Percentiles rank a stretch among this genome's conserved stretches.
Conservation (phyloP, 2,797 vertebrate genomes). For the Columba guinea region DNA sequence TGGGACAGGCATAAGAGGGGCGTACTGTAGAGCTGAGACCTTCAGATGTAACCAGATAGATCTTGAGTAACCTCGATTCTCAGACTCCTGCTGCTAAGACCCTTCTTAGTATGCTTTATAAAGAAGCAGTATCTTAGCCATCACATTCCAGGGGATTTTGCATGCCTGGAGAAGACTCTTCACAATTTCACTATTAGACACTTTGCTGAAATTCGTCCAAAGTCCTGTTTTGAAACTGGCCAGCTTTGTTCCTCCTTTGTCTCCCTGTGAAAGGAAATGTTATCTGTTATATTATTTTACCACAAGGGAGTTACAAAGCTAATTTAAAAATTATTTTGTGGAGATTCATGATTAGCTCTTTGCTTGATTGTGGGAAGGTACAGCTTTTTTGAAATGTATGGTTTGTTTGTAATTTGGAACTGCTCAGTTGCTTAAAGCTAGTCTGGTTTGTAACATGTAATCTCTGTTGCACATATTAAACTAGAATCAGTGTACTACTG, state of each 20-base stretch:
- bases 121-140: not conserved
- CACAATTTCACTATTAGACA: not conserved
- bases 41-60: not conserved
- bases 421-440: not conserved
- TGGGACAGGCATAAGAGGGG: not conserved
- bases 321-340: not conserved
- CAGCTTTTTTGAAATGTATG: not conserved
- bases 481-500: not conserved
- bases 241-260: not conserved
- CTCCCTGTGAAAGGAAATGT: not conserved
- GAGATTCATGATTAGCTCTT: not conserved
- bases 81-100: not conserved
- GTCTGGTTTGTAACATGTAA: not conserved
- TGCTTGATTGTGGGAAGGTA: not conserved
- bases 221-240: not conserved
- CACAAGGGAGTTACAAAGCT: not conserved
- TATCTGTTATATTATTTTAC: not conserved
- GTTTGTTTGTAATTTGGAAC: not conserved
- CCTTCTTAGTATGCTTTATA: not conserved
- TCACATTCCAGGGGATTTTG: rapidly evolving
- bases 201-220: not conserved
- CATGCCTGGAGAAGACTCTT: not conserved
- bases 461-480: not conserved
- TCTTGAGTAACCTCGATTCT: not conserved
- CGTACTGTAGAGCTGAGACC: not conserved